Evolutionary conservation across 2,113 vertebrate genomes (phyloP).

Genomic region (Tragelaphus scriptus): DNA sequence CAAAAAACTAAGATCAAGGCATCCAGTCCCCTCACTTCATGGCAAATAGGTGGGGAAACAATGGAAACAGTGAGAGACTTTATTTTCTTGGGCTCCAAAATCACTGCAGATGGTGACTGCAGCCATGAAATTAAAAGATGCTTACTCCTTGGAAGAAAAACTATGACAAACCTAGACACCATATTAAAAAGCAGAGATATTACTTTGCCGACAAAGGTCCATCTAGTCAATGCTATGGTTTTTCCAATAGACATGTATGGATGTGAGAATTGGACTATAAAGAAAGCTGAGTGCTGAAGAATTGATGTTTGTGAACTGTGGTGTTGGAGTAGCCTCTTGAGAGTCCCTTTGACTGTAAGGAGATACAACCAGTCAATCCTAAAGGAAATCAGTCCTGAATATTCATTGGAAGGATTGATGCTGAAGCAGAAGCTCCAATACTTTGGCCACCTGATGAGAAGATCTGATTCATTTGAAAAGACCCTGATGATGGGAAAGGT

Average conservation of each 20-base stretch:
- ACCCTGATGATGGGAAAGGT: not conserved
- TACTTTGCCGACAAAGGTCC: not conserved
- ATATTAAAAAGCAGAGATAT: not conserved
- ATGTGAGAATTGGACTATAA: not conserved
- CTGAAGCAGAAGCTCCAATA: not conserved
- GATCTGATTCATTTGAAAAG: not conserved
- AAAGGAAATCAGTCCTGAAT: not conserved
- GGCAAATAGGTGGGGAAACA: not conserved
- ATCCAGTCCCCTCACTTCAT: not conserved
- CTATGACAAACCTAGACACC: not conserved
- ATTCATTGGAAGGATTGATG: not conserved
- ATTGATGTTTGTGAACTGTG: not conserved
- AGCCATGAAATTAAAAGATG: not conserved
- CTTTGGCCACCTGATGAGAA: not conserved
- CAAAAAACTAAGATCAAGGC: not conserved
- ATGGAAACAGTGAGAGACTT: not conserved
- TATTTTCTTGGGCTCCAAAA: not conserved
- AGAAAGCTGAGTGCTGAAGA: rapidly evolving
- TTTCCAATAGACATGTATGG: not conserved
- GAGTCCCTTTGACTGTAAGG: not conserved
- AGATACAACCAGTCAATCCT: not conserved
- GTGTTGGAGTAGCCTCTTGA: not conserved
- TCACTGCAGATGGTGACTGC: not conserved
- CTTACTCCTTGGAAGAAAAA: not conserved
- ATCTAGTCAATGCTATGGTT: not conserved